Conservation (phyloP, 2,113 vertebrate genomes). For the Nerophis lumbriciformis region DNA sequence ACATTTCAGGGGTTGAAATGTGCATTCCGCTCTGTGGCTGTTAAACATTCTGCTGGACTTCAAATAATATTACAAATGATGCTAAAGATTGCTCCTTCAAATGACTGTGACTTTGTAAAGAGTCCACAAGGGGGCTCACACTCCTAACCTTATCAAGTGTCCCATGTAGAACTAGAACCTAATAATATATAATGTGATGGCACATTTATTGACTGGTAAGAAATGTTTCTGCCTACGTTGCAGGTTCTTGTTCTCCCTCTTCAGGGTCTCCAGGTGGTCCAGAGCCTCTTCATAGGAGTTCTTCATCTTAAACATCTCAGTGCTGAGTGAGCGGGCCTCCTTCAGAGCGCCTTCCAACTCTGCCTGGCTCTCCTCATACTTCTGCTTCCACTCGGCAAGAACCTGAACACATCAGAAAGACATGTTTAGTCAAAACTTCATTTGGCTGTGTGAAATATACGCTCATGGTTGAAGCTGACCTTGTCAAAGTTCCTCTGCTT, state of each 20-base stretch:
- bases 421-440: neutral
- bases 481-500: slow-evolving; percentile 74
- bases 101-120: neutral
- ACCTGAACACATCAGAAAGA: slow-evolving; percentile 52
- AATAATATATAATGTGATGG: neutral
- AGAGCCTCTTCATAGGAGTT: slow-evolving; percentile 81
- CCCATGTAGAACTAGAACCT: no score
- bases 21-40: neutral
- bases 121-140: neutral
- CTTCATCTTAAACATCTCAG: slow-evolving; percentile 82
- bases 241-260: slow-evolving; percentile 77
- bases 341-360: slow-evolving; percentile 77
- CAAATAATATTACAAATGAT: neutral
- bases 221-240: slow-evolving; percentile 56
- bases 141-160: neutral
- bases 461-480: slow-evolving; percentile 21
- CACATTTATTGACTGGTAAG: no score
- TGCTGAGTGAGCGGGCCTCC: slow-evolving; percentile 77
- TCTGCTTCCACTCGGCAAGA: slow-evolving; percentile 81
- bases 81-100: neutral
- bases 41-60: neutral
- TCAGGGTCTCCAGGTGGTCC: slow-evolving; percentile 80
- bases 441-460: no score
- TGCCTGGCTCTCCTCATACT: slow-evolving; percentile 74
- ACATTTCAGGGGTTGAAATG: neutral